Evolutionary conservation across 2,797 vertebrate genomes (phyloP), one percentile per base, ranked within the genome.

Genomic region (Coregonus sp.): DNA sequence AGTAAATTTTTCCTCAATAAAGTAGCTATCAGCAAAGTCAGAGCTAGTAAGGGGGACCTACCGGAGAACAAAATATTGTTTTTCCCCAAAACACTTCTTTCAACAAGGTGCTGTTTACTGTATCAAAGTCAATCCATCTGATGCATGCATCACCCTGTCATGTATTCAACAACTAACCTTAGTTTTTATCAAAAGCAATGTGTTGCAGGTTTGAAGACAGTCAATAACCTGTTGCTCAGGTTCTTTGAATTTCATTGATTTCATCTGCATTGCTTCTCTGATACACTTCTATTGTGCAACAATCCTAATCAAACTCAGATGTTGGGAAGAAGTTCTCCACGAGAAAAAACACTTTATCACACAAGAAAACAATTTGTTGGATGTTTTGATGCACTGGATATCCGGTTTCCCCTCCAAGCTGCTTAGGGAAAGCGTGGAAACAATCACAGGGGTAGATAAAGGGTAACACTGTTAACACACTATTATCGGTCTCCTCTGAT

Each of bases 281-380:
- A 82, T 61, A 79, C 82, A 15, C 37, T 78, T 81, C 83, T 86
- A 75, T 89, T 90, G 81, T 82, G 52, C 81, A 86, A 82, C 80
- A 29, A 79, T 56, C 70, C 78, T 92, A 93, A 94, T 80, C 56
- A 87, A 82, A 83, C 70, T 91, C 93, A 93, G 90, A 93, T 93
- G 93, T 91, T 90, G 75, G 78, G 86, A 82, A 74, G 72, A 79
- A 72, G 86, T 84, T 75, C 74, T 87, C 87, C 74, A 15, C 81
- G 79, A 89, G 78, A 80, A 79, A 84, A 84, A 69, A 84, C 85
- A 84, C 69, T 74, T 92, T 75, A 73, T 92, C 88, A 89, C 90
- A 92, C 86, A 83, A 92, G 90, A 91, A 91, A 92, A 90, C 89
- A 90, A 91, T 89, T 91, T 91, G 86, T 89, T 91, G 85, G 85